A percentile compares a stretch with the other conserved stretches of the same genome.
Evolutionary conservation across 1,140 invertebrate genomes (phyloP).

Genomic region (Nasonia vitripennis): DNA sequence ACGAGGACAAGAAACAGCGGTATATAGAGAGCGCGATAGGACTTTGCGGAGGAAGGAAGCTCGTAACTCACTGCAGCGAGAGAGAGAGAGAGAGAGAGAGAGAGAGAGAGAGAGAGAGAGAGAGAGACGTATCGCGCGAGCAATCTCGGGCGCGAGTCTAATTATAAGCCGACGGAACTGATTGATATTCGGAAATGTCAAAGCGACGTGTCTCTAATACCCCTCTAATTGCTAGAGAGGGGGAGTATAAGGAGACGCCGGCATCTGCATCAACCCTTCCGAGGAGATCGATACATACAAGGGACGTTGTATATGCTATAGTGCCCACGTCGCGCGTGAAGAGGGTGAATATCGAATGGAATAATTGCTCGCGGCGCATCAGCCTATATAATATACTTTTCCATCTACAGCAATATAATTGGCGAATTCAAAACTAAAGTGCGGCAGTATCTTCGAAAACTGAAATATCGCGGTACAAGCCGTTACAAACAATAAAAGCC

Average conservation of each 20-base stretch:
- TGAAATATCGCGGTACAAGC: neutral
- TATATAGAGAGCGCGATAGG: neutral
- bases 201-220: constrained; percentile 46
- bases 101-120: no score
- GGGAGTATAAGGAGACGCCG: neutral
- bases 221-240: constrained; percentile 30
- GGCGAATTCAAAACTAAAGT: no score
- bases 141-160: neutral
- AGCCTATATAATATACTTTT: no score
- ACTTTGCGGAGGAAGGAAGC: constrained; percentile 21
- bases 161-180: constrained; percentile 47
- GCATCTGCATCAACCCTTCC: neutral
- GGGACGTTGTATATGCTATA: no score
- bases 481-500: constrained; percentile 8
- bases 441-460: neutral
- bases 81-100: no score
- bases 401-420: no score
- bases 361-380: neutral
- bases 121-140: neutral
- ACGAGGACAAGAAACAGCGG: no score
- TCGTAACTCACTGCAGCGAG: constrained; percentile 2
- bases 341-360: constrained; percentile 9
- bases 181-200: constrained; percentile 52
- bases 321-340: no score
- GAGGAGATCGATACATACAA: neutral